Percentiles rank a stretch among this genome's conserved stretches.
Conservation (phyloP, 2,113 vertebrate genomes). For the Rhinolophus sinicus region DNA sequence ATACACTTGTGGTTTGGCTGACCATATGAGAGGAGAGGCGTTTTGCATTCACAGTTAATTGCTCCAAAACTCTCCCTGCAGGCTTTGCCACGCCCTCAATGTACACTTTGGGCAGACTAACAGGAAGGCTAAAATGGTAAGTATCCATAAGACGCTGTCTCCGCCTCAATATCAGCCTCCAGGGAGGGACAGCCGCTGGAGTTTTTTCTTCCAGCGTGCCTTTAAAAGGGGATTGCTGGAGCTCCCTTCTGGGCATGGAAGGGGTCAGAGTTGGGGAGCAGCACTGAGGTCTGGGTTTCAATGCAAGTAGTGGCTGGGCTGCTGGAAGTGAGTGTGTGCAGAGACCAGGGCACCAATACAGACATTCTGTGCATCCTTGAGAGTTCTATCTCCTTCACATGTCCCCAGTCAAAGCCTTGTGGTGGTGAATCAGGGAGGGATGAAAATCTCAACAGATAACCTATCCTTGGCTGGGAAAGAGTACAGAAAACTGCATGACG, state of each 20-base stretch:
- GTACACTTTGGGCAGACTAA: neutral
- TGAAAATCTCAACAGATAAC: neutral
- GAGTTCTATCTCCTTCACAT: accelerated
- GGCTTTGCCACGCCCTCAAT: neutral
- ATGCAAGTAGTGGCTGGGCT: neutral
- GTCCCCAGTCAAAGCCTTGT: neutral
- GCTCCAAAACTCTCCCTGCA: neutral
- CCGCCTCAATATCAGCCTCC: neutral
- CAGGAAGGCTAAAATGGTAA: neutral
- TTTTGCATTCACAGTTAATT: slow-evolving; percentile 38
- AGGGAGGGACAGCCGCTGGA: neutral
- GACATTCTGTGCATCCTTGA: neutral
- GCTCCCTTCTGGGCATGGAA: neutral
- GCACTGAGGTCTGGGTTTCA: neutral
- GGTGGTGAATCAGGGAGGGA: neutral
- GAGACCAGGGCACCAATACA: neutral
- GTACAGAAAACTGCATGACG: neutral
- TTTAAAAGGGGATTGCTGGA: neutral
- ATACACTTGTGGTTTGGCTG: slow-evolving; percentile 21
- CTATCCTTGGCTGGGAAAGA: neutral
- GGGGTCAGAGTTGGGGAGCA: neutral
- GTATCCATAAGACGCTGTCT: neutral
- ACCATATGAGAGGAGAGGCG: neutral
- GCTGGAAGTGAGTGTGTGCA: no score
- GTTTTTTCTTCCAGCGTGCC: neutral